phyloP scores from a whole-genome alignment of 2,113 vertebrate genomes.

The Apus apus region DNA sequence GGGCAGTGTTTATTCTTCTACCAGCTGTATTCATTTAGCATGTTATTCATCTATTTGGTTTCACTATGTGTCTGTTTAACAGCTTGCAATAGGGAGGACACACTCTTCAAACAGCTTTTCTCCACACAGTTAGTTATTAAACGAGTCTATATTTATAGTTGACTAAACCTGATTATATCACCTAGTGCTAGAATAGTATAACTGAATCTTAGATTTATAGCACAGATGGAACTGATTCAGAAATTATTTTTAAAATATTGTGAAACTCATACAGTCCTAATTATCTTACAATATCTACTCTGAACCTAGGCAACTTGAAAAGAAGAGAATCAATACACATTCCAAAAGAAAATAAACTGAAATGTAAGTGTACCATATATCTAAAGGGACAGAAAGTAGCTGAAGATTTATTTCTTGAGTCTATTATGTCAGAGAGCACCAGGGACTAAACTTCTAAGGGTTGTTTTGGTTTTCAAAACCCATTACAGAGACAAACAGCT shows the following conservation, averaged over 20 bases:
- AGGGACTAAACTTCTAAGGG: not conserved
- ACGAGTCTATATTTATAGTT: not conserved
- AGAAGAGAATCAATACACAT: not conserved
- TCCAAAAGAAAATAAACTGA: not conserved
- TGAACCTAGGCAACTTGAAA: constrained; percentile 17
- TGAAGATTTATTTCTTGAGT: not conserved
- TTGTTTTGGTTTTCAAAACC: constrained; percentile 30
- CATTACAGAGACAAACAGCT: not conserved
- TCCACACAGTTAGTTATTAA: not conserved
- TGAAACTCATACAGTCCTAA: not conserved
- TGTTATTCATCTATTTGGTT: constrained; percentile 35
- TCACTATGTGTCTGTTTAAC: constrained; percentile 1
- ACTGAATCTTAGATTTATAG: not conserved
- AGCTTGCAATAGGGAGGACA: not conserved
- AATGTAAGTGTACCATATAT: not conserved
- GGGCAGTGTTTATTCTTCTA: constrained; percentile 49
- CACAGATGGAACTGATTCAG: constrained; percentile 10
- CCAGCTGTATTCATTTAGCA: constrained; percentile 61
- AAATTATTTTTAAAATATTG: not conserved
- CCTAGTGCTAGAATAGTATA: not conserved
- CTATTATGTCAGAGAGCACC: not conserved
- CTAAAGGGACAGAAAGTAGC: constrained; percentile 1
- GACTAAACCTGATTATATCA: not conserved
- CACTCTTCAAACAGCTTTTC: not conserved
- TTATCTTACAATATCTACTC: not conserved